Conservation (phyloP, 2,797 vertebrate genomes). For the Nyctalus aviator region DNA sequence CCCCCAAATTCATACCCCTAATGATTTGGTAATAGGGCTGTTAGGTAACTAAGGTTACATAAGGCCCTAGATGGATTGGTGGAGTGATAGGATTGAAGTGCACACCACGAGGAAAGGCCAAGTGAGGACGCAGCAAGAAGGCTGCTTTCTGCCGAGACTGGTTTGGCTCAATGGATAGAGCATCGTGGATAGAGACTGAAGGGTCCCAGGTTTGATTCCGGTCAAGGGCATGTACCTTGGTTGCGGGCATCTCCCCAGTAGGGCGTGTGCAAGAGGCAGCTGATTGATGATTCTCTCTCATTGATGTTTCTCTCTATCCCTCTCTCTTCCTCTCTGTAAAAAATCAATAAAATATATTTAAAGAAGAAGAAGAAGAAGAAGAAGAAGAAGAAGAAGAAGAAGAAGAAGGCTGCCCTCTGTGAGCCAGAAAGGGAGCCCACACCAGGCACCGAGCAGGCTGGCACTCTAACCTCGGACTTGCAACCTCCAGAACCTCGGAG, state of each 20-base stretch:
- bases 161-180: no score
- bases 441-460: neutral
- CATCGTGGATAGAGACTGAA: no score
- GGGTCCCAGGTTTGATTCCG: no score
- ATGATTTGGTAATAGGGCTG: neutral
- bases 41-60: neutral
- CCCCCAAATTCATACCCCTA: neutral
- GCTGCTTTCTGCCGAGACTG: fast-evolving
- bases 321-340: no score
- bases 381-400: neutral
- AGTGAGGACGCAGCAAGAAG: fast-evolving
- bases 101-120: neutral
- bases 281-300: no score
- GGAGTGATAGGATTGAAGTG: no score
- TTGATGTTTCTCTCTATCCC: no score
- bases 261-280: no score
- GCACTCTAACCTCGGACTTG: neutral
- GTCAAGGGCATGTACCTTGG: no score
- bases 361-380: neutral
- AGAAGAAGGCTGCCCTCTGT: fast-evolving
- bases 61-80: neutral
- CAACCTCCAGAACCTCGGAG: neutral
- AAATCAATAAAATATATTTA: no score
- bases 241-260: no score
- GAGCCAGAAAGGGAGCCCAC: neutral